Evolutionary conservation across 2,797 vertebrate genomes (phyloP).

Genomic region (Eospalax fontanierii): DNA sequence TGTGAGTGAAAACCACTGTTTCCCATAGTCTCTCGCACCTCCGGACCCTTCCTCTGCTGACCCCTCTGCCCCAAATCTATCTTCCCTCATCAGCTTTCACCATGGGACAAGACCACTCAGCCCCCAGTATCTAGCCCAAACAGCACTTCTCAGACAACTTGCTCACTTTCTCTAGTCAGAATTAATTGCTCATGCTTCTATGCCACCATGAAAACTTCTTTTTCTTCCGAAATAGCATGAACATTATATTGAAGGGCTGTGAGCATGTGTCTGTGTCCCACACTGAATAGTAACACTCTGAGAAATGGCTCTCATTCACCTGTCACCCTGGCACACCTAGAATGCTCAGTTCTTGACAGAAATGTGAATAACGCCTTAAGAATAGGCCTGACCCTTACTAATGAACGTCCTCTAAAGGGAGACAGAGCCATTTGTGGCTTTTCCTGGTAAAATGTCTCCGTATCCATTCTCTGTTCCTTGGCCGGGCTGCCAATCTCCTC

Average conservation of each 20-base stretch:
- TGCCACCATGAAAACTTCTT: neutral
- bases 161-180: neutral
- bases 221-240: neutral
- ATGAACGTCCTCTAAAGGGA: neutral
- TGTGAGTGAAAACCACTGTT: neutral
- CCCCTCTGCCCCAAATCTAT: neutral
- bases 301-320: neutral
- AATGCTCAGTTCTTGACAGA: neutral
- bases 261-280: neutral
- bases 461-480: neutral
- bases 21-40: neutral
- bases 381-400: neutral
- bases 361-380: neutral
- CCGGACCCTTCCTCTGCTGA: neutral
- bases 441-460: slow-evolving; percentile 41
- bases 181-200: neutral
- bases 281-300: neutral
- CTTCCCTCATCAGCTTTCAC: neutral
- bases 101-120: neutral
- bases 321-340: neutral
- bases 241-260: neutral
- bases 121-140: neutral
- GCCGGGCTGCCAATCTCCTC: neutral
- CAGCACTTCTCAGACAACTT: neutral
- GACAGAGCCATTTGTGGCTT: neutral